Evolutionary conservation across 2,113 vertebrate genomes (phyloP), one percentile per base, ranked within the genome.

Genomic region (Zosterops lateralis): DNA sequence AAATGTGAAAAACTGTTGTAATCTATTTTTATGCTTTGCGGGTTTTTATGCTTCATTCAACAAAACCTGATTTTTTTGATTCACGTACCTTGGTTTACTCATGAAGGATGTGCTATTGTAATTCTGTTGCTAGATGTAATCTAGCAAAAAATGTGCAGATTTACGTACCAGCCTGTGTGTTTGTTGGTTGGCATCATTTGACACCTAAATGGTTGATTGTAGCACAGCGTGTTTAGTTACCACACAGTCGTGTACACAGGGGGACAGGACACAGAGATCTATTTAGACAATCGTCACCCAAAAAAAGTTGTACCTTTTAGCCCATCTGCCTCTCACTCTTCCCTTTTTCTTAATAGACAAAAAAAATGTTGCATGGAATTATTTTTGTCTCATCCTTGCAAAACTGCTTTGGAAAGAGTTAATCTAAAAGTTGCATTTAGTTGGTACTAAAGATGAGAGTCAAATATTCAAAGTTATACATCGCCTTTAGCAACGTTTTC

Each of bases 251-350:
- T 12, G 21, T 28, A 14, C 36, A 17, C 0, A 50, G 44, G 6
- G 10, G 21, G 8, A 51, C 22, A 4, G 28, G 47, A n/a, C 45
- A 40, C 29, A 40, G 54, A 47, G 47, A 40, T 61, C 29, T 36
- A 6, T 48, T 42, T 40, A n/a, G 18, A 58, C 22, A 60, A 21
- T 16, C 45, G 15, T 76, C 40, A 34, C 21, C 40, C 13, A 7
- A 10, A 16, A 58, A 40, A 74, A 31, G 21, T 36, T 84, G 54
- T 75, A 53, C 9, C 12, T 87, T 81, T 84, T 45, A 83, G n/a
- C 8, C 25, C 0, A 0, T 83, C 9, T 66, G 18, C 28, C 24
- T 44, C 34, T 40, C 5, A 4, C 6, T 11, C 6, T 10, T 9
- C 7, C 18, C 14, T 15, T 32, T 17, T 16, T 25, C 40, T 57